Percentiles rank a stretch among this genome's conserved stretches.
phyloP scores from a whole-genome alignment of 1,140 invertebrate species.

The Bombus picipes region DNA sequence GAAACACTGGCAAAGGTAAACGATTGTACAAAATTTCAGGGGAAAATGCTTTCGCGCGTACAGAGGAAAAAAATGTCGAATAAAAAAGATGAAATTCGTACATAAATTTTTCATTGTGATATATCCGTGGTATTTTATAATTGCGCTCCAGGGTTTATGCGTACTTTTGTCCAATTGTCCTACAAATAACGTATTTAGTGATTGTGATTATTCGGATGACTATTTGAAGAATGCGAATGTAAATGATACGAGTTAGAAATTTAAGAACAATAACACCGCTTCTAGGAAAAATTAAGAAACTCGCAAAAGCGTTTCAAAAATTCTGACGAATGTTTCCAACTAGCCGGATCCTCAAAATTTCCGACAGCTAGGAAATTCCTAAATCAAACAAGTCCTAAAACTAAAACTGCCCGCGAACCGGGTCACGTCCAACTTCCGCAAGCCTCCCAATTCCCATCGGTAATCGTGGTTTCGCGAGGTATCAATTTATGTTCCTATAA shows the following conservation, averaged over 20 bases:
- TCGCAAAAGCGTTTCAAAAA: background rate
- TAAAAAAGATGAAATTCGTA: too few species aligned
- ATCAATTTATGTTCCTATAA: constrained; percentile 22
- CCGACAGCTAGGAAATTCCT: background rate
- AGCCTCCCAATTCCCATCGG: background rate
- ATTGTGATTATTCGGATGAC: too few species aligned
- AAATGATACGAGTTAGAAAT: too few species aligned
- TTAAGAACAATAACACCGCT: too few species aligned
- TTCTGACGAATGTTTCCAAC: background rate
- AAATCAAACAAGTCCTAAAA: constrained; percentile 33
- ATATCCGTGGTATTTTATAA: too few species aligned
- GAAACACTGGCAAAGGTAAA: background rate
- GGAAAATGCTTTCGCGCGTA: background rate
- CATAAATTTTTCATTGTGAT: too few species aligned
- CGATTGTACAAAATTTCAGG: background rate
- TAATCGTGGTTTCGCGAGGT: background rate
- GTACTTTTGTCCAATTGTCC: too few species aligned
- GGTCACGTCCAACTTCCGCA: constrained; percentile 16
- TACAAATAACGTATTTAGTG: too few species aligned
- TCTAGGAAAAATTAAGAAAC: background rate
- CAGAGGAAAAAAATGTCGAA: too few species aligned
- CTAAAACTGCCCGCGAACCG: constrained; percentile 7
- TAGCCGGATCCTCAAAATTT: background rate
- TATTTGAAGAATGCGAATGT: too few species aligned
- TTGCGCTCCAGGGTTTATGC: too few species aligned